Evolutionary conservation across 2,797 vertebrate species (phyloP).

Genomic region (Lindbergichthys nudifrons): DNA sequence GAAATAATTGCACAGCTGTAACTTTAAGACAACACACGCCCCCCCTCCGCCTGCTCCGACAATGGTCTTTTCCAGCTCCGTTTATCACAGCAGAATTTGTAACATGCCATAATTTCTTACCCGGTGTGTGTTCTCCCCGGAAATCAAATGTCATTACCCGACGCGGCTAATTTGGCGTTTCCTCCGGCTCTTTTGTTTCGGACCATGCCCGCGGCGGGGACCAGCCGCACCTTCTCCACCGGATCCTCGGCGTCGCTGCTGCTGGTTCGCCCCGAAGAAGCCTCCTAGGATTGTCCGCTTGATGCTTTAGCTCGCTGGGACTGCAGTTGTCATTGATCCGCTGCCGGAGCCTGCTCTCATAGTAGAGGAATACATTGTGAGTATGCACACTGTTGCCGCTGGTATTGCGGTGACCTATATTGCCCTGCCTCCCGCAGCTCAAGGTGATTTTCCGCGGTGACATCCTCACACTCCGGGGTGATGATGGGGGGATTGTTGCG

Average conservation of each 20-base stretch:
- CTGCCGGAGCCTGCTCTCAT: constrained; percentile 79
- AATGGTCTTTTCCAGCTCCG: constrained; percentile 96
- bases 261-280: constrained; percentile 56
- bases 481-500: constrained; percentile 45
- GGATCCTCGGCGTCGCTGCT: constrained; percentile 63
- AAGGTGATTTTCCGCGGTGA: constrained; percentile 78
- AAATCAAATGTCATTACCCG: constrained; percentile 79
- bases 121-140: constrained; percentile 80
- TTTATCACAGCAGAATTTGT: constrained; percentile 92
- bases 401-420: constrained; percentile 71
- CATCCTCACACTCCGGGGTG: constrained; percentile 56
- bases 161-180: constrained; percentile 63
- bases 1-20: constrained; percentile 82
- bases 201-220: constrained; percentile 78
- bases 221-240: constrained; percentile 66
- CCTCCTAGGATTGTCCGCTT: constrained; percentile 78
- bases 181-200: constrained; percentile 24
- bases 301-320: constrained; percentile 80
- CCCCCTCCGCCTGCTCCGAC: constrained; percentile 82
- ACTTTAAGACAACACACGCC: constrained; percentile 92
- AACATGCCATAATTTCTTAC: constrained; percentile 92
- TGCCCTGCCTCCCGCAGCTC: constrained; percentile 62
- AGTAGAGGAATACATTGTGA: constrained; percentile 76
- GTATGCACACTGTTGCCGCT: constrained; percentile 68
- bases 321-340: constrained; percentile 89